These are phyloP conservation scores for Bembecia ichneumoniformis DNA, from an alignment of 2,888 invertebrate species.

Conservation along the genomic window DNA sequence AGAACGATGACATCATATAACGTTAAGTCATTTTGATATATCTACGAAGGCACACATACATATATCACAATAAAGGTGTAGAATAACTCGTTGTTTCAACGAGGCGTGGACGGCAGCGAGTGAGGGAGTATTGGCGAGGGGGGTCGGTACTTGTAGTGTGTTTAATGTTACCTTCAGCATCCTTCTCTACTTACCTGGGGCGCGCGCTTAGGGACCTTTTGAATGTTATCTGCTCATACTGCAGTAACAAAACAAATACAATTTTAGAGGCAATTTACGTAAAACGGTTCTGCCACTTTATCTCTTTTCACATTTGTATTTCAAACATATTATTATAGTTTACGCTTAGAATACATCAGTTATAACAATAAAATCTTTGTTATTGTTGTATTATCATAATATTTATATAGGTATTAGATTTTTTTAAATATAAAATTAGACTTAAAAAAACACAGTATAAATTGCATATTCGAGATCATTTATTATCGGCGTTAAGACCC, in stretches of 20 bases:
- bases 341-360: too few species aligned
- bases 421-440: too few species aligned
- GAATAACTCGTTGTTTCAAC: neutral
- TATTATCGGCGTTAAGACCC: neutral
- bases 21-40: neutral
- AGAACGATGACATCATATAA: neutral
- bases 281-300: neutral
- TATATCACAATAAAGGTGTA: neutral
- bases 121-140: too few species aligned
- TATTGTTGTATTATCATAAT: too few species aligned
- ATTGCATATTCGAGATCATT: too few species aligned
- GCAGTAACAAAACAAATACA: constrained; percentile 3
- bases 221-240: constrained; percentile 6
- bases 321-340: too few species aligned
- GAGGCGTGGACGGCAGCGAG: too few species aligned
- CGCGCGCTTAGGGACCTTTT: constrained; percentile 11
- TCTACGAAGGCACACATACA: neutral
- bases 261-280: constrained; percentile 3
- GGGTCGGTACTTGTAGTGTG: constrained; percentile 3
- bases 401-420: too few species aligned
- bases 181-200: constrained; percentile 11
- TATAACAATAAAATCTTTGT: too few species aligned
- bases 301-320: too few species aligned
- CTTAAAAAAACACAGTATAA: too few species aligned
- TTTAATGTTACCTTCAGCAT: constrained; percentile 10